Percentiles rank a stretch among this genome's conserved stretches.
Evolutionary conservation across 2,888 invertebrate genomes (phyloP).

Genomic region (Netelia virgata): DNA sequence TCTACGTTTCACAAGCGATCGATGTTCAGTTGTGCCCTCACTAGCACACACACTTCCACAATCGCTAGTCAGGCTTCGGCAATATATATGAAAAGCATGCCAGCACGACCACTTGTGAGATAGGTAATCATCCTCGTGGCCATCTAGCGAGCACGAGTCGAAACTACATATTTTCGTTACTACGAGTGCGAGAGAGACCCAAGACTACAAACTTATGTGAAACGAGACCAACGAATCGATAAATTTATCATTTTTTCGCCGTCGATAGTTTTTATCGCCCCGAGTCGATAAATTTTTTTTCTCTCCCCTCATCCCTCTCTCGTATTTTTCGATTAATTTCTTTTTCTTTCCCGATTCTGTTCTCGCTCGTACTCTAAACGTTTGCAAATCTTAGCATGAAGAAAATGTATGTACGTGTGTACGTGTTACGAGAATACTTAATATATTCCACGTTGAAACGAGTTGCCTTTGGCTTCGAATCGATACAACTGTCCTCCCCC

Average conservation of each 20-base stretch:
- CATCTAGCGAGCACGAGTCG: neutral
- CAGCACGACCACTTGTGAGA: neutral
- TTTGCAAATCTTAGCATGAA: too few species aligned
- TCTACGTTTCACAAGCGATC: neutral
- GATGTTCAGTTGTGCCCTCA: neutral
- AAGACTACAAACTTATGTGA: neutral
- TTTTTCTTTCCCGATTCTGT: too few species aligned
- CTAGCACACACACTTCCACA: neutral
- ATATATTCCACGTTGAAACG: constrained; percentile 62
- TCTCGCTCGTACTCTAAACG: too few species aligned
- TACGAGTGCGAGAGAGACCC: neutral
- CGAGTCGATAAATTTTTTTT: neutral
- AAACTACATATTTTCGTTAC: neutral
- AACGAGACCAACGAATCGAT: neutral
- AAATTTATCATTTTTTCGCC: neutral
- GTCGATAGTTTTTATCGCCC: neutral
- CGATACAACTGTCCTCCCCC: constrained; percentile 51
- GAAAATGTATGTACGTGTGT: constrained; percentile 13
- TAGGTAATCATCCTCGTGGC: neutral
- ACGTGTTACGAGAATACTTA: constrained; percentile 43
- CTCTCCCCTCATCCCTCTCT: neutral
- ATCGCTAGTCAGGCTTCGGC: neutral
- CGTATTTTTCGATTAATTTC: too few species aligned
- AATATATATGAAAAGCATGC: neutral
- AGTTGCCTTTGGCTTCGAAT: constrained; percentile 59